A percentile compares a stretch with the other conserved stretches of the same genome.
phyloP scores from a whole-genome alignment of 2,888 invertebrate species.

The Tineola bisselliella region DNA sequence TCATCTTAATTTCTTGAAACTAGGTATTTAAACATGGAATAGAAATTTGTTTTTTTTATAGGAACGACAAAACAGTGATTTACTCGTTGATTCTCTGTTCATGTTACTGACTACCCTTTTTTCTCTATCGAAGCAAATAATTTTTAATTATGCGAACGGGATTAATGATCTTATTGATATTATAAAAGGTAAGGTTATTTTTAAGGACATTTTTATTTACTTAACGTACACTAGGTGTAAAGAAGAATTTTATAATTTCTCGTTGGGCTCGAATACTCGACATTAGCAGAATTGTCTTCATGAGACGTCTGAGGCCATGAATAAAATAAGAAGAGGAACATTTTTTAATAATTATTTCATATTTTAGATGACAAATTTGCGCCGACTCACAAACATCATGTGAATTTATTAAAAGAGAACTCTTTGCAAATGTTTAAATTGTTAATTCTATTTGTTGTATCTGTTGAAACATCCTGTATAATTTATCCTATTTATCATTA shows the following conservation, averaged over 20 bases:
- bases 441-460: constrained; percentile 17
- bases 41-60: constrained; percentile 19
- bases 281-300: too few species aligned
- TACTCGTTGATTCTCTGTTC: constrained; percentile 42
- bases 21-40: too few species aligned
- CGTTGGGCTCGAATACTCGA: too few species aligned
- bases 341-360: not conserved
- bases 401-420: constrained; percentile 29
- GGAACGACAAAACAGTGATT: constrained; percentile 37
- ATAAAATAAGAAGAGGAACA: not conserved
- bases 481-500: not conserved
- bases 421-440: constrained; percentile 34
- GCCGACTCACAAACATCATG: constrained; percentile 29
- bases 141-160: constrained; percentile 39
- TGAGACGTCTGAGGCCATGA: too few species aligned
- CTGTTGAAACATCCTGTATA: not conserved
- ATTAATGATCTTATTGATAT: constrained; percentile 33
- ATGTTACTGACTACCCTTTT: constrained; percentile 46
- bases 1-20: too few species aligned
- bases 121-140: constrained; percentile 38
- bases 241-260: too few species aligned
- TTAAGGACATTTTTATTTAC: too few species aligned
- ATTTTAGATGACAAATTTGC: constrained; percentile 33
- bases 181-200: constrained; percentile 30
- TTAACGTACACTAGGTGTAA: too few species aligned